These are phyloP conservation scores for Diabrotica undecimpunctata DNA, from an alignment of 1,140 invertebrate species.

Conservation along the genomic window DNA sequence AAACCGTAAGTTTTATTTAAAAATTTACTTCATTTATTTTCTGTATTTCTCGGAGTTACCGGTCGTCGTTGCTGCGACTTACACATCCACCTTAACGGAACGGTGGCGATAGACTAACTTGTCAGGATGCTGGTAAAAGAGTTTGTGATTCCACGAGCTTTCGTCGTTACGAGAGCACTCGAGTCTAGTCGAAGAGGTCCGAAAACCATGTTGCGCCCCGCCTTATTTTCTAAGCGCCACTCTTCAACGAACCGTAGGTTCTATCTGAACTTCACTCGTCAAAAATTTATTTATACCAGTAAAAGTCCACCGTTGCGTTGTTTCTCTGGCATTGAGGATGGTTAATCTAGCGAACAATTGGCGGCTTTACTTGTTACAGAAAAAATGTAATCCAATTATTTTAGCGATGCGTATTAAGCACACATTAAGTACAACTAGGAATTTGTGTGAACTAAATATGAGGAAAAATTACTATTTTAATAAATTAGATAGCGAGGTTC, in stretches of 20 bases:
- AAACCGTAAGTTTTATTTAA: neutral
- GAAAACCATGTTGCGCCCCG: constrained; percentile 30
- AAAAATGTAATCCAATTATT: constrained; percentile 38
- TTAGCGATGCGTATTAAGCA: constrained; percentile 21
- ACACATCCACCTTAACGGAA: constrained; percentile 5
- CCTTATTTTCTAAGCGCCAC: constrained; percentile 20
- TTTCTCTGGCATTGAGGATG: constrained; percentile 29
- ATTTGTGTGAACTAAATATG: too few species aligned
- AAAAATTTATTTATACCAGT: constrained; percentile 4
- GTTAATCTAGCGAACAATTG: constrained; percentile 41
- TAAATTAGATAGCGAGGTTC: neutral
- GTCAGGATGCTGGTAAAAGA: constrained; percentile 29
- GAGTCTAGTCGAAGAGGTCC: constrained; percentile 23
- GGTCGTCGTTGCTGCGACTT: constrained; percentile 1
- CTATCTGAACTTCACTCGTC: neutral
- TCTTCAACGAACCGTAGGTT: neutral
- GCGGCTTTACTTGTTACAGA: constrained; percentile 23
- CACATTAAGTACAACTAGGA: too few species aligned
- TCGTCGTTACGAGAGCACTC: constrained; percentile 28
- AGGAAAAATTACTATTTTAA: neutral
- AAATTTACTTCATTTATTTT: neutral
- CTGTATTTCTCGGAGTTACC: neutral
- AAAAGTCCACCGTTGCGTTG: neutral
- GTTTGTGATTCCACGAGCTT: constrained; percentile 30
- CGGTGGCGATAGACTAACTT: constrained; percentile 23